Evolutionary conservation across 2,113 vertebrate species (phyloP).

Genomic region (Ciconia stormi): DNA sequence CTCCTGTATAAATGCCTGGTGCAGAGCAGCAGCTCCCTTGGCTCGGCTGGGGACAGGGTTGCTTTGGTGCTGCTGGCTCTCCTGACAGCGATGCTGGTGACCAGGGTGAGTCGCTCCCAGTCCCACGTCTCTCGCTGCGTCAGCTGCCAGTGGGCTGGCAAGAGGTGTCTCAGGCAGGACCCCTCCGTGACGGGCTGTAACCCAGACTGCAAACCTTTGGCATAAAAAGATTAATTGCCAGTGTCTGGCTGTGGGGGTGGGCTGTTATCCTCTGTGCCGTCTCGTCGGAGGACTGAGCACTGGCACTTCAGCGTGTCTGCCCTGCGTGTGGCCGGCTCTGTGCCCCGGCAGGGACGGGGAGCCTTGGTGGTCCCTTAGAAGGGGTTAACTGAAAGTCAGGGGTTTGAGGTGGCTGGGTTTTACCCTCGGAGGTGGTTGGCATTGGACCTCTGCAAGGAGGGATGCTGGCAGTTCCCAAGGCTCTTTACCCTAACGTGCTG

Average conservation of each 20-base stretch:
- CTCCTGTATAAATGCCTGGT: not conserved
- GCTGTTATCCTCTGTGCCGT: not conserved
- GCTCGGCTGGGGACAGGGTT: accelerated
- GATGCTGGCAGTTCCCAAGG: not conserved
- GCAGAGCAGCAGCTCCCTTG: accelerated
- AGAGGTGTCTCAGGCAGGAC: not conserved
- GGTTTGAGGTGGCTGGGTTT: not conserved
- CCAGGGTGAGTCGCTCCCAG: accelerated
- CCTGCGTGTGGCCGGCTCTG: accelerated
- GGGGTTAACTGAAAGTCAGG: accelerated
- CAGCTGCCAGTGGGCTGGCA: accelerated
- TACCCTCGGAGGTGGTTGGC: no score
- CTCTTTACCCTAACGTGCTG: accelerated
- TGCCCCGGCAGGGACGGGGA: accelerated
- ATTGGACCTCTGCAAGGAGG: not conserved
- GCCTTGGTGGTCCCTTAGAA: not conserved
- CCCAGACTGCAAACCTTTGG: no score
- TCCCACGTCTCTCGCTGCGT: accelerated
- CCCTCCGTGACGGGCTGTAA: accelerated
- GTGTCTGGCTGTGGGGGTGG: accelerated
- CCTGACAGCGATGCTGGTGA: accelerated
- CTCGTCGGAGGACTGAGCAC: accelerated
- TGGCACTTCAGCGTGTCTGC: accelerated
- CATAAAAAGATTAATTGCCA: accelerated
- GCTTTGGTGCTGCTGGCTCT: not conserved